Conservation (phyloP, 1,140 invertebrate species). For the Arion vulgaris region DNA sequence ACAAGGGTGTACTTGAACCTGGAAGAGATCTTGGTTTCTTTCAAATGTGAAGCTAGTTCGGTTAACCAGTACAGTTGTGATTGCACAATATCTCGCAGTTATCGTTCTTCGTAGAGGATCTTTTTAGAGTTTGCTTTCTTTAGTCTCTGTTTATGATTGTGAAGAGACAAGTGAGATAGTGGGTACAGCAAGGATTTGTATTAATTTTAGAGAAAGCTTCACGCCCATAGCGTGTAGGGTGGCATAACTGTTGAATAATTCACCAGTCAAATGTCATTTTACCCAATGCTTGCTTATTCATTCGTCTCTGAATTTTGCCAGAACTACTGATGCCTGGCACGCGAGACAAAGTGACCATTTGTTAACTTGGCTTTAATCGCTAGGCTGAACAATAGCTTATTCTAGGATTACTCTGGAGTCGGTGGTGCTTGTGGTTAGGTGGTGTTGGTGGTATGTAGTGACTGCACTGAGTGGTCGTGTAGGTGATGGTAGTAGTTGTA, state of each 20-base stretch:
- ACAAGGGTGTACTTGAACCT: too few relatives aligned
- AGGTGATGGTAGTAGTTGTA: not conserved
- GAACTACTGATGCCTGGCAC: not conserved
- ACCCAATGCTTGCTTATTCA: not conserved
- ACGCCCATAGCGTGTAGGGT: not conserved
- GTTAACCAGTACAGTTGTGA: too few relatives aligned
- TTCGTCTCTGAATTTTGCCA: not conserved
- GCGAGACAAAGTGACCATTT: not conserved
- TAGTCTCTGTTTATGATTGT: too few relatives aligned
- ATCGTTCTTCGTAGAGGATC: too few relatives aligned
- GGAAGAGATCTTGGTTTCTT: too few relatives aligned
- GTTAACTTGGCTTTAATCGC: not conserved
- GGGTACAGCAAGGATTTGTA: too few relatives aligned
- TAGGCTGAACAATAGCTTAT: too few relatives aligned
- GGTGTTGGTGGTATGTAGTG: not conserved
- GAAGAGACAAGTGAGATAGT: too few relatives aligned
- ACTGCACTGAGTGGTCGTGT: not conserved
- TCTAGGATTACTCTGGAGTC: too few relatives aligned
- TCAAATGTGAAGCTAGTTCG: too few relatives aligned
- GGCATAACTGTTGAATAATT: slow-evolving; percentile 8
- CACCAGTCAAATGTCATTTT: not conserved
- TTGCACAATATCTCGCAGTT: too few relatives aligned
- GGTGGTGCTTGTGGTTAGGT: not conserved
- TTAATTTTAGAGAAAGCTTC: not conserved
- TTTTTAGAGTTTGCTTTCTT: too few relatives aligned